Base-by-base conservation (phyloP, 2,888 invertebrate species). In the Cryptocephalus primarius region DNA sequence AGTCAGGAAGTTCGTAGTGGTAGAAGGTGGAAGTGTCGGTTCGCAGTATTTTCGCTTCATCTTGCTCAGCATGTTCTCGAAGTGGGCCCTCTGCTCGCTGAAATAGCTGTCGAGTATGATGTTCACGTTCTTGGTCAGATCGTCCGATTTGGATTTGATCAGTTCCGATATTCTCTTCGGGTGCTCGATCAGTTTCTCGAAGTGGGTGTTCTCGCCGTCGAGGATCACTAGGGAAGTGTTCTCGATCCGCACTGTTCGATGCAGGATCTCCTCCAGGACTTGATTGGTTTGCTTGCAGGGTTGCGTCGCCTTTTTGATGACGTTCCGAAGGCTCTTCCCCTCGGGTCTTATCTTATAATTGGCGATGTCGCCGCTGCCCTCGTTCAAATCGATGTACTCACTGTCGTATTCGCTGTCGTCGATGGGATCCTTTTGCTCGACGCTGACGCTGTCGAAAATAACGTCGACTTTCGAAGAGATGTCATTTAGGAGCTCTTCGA, bases 381-480 rank as follows among this genome's bases (percentile, higher is more conserved):
- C 61, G 39, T 53, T 47, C 34, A 57, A 52, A 38, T 46, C 56
- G 14, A 53, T 46, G 10, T 54, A 55, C 32, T 58, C 59, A 13
- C 52, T 56, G 12, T 61, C 57, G n/a, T 55, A 54, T 13, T 57
- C 58, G 14, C 55, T 47, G 33, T 62, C 60, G 12, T 59, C 58
- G 12, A 52, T 53, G 11, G 55, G 47, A 12, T 60, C 58, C 34
- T 57, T 58, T 22, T 22, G 22, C 46, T 54, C 55, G 36, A 55
- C 52, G 13, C 54, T 58, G n/a, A 64, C 49, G 45, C 61, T 66
- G 55, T 72, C 70, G 50, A 67, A 68, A 39, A 72, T 68, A n/a
- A 68, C 57, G 52, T 71, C 71, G 13, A 70, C 66, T 55, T 71
- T 71, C 8, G 69, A 65, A 1, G 70, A 62, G 11, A 70, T 62